Percentiles rank a stretch among this genome's conserved stretches.
phyloP scores from a whole-genome alignment of 2,113 vertebrate species.

The Cyanistes caeruleus region DNA sequence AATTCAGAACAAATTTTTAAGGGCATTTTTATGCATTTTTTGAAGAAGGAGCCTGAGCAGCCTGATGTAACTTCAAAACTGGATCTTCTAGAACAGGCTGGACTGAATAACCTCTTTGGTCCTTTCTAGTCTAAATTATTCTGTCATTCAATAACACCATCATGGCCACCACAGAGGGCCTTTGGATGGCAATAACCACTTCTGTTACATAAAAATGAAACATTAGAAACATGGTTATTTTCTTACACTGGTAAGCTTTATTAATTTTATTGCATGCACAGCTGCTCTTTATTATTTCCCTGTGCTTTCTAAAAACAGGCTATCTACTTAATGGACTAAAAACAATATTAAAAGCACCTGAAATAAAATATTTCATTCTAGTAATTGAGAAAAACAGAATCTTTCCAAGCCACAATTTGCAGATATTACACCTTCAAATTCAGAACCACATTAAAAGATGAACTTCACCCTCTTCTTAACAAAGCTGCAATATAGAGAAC shows the following conservation, averaged over 20 bases:
- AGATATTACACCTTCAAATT: not conserved
- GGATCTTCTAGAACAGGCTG: not conserved
- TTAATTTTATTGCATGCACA: not conserved
- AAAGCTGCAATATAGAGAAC: not conserved
- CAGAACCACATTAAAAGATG: not conserved
- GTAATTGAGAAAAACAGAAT: not conserved
- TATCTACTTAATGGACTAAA: conserved; percentile 1
- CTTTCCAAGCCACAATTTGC: not conserved
- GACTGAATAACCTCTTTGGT: not conserved
- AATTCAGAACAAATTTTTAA: not conserved
- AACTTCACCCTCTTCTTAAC: not conserved
- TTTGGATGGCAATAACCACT: not conserved
- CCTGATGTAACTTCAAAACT: not conserved
- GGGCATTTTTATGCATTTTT: not conserved
- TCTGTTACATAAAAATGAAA: not conserved
- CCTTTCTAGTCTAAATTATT: not conserved
- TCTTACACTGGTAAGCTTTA: not conserved
- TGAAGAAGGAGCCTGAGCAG: not conserved
- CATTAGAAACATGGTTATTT: not conserved
- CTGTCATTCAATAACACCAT: not conserved
- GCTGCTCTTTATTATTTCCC: not conserved
- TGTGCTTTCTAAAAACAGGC: not conserved
- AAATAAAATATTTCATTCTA: not conserved
- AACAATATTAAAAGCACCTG: not conserved
- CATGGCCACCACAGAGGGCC: not conserved